These are phyloP conservation scores for Dipodomys ordii DNA, from an alignment of 2,113 vertebrate species.

Conservation along the genomic window DNA sequence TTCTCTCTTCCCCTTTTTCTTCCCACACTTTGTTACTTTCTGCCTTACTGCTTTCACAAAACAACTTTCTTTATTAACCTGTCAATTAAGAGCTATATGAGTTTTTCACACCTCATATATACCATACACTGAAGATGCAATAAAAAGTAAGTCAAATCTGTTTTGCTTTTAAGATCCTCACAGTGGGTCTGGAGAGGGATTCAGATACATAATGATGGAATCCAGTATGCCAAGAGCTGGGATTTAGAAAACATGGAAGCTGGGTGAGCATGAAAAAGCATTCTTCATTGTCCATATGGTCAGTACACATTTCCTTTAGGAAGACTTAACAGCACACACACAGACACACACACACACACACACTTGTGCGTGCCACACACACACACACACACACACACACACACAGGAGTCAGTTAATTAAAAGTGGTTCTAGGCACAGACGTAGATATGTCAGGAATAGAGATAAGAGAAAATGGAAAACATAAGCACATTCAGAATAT, in stretches of 20 bases:
- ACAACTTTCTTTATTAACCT: neutral
- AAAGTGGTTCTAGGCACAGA: neutral
- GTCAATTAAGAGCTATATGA: neutral
- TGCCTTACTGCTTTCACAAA: neutral
- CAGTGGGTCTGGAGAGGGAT: no score
- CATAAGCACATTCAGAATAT: neutral
- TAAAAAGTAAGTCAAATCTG: slow-evolving; percentile 22
- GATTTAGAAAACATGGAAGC: neutral
- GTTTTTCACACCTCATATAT: neutral
- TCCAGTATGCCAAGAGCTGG: neutral
- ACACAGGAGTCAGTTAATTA: neutral
- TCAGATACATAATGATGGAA: neutral
- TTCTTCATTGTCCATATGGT: neutral
- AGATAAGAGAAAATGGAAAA: neutral
- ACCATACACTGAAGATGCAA: neutral
- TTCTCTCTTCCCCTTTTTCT: neutral
- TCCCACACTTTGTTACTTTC: neutral
- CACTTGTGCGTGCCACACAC: no score
- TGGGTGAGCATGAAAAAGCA: neutral
- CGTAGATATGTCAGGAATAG: neutral
- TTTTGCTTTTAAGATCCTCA: slow-evolving; percentile 32
- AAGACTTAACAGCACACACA: neutral
- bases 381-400: no score
- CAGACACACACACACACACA: no score
- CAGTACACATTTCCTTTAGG: neutral